Conservation (phyloP, 2,888 invertebrate genomes). For the Muschampia plurimacula region DNA sequence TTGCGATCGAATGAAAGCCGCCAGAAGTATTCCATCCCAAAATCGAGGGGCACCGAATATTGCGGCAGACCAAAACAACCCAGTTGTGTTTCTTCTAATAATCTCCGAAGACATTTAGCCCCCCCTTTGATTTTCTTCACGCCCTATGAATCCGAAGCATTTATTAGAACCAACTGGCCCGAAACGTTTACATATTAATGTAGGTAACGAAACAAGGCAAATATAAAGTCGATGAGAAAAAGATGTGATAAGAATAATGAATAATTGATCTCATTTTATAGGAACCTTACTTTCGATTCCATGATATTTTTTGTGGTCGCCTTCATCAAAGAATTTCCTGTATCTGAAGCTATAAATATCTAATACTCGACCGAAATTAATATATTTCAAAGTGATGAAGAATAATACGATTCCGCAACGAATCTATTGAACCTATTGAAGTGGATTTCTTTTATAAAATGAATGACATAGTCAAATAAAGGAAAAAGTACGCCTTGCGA, state of each 20-base stretch:
- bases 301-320: conserved; percentile 27
- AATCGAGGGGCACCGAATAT: conserved; percentile 80
- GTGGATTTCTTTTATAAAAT: conserved; percentile 40
- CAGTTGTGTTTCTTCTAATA: conserved; percentile 74
- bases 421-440: conserved; percentile 40
- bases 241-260: conserved; percentile 36
- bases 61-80: conserved; percentile 77
- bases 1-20: conserved; percentile 84
- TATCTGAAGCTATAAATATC: conserved; percentile 14
- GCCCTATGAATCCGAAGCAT: conserved; percentile 56
- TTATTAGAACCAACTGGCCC: conserved; percentile 52
- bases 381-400: conserved; percentile 39
- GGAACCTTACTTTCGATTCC: conserved; percentile 11
- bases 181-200: conserved; percentile 37
- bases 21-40: conserved; percentile 81
- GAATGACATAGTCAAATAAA: conserved; percentile 61
- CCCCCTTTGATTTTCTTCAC: conserved; percentile 71
- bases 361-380: conserved; percentile 33
- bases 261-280: conserved; percentile 25
- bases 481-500: conserved; percentile 63
- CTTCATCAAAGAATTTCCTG: conserved; percentile 19
- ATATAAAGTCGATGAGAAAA: conserved; percentile 36
- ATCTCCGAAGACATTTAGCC: conserved; percentile 68
- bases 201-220: conserved; percentile 36
- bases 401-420: conserved; percentile 40